Evolutionary conservation across 2,888 invertebrate genomes (phyloP).

Genomic region (Lycia hirtaria): DNA sequence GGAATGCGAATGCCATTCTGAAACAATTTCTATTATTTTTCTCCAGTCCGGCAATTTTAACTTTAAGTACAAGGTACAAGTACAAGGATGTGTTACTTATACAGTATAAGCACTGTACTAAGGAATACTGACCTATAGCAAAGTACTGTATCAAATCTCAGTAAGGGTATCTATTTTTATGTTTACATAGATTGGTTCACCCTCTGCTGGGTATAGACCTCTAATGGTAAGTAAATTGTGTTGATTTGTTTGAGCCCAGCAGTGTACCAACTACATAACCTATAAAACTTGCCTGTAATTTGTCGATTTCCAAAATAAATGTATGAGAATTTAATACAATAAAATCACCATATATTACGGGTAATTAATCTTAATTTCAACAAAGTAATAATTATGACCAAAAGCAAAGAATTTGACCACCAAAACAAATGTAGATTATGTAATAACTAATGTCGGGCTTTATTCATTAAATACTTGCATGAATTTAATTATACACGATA

Average conservation of each 20-base stretch:
- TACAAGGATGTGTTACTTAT: no score
- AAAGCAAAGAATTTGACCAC: constrained; percentile 19
- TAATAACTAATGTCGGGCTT: constrained; percentile 46
- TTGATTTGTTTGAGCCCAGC: not conserved
- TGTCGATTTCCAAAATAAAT: not conserved
- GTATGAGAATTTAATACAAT: not conserved
- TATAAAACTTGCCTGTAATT: constrained; percentile 27
- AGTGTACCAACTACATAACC: constrained; percentile 33
- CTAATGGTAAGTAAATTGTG: not conserved
- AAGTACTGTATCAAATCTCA: no score
- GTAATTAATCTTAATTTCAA: not conserved
- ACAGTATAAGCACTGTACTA: no score
- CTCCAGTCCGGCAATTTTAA: no score
- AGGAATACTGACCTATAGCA: no score
- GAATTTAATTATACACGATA: not conserved
- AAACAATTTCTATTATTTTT: constrained; percentile 17
- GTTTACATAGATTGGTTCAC: no score
- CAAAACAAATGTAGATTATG: constrained; percentile 60
- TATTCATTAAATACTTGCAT: not conserved
- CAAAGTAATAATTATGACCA: not conserved
- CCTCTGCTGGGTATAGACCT: no score
- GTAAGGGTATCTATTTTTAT: no score
- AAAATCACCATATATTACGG: not conserved
- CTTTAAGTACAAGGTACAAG: no score
- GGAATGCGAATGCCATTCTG: constrained; percentile 85